Evolutionary conservation across 2,113 vertebrate species (phyloP).

Genomic region (Scomber colias): DNA sequence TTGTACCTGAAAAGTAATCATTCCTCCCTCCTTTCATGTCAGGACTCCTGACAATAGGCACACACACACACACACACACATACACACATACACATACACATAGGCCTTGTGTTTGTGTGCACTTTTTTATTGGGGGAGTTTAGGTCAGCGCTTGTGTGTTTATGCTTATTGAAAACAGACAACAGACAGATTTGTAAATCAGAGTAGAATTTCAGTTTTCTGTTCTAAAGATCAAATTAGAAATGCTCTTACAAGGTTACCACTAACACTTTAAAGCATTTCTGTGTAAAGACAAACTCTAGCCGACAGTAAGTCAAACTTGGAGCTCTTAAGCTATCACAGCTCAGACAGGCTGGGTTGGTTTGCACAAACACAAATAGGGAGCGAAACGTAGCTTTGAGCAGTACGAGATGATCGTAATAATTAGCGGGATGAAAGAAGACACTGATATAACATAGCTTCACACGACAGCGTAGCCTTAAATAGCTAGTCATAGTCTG

Average conservation of each 20-base stretch:
- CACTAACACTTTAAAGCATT: constrained; percentile 4
- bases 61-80: neutral
- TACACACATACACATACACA: neutral
- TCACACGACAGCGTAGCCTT: constrained; percentile 50
- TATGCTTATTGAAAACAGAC: constrained; percentile 11
- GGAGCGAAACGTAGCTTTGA: constrained; percentile 44
- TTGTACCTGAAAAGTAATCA: constrained; percentile 20
- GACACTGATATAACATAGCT: constrained; percentile 44
- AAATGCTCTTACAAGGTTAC: constrained; percentile 9
- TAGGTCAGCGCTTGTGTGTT: neutral
- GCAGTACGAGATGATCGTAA: constrained; percentile 47
- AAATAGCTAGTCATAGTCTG: constrained; percentile 60
- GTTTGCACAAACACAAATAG: constrained; percentile 29
- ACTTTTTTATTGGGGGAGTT: neutral
- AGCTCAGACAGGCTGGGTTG: constrained; percentile 31
- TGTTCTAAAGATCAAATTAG: neutral
- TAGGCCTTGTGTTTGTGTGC: neutral
- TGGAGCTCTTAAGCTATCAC: neutral
- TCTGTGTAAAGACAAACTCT: constrained; percentile 29
- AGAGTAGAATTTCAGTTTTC: constrained; percentile 7
- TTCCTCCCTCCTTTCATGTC: constrained; percentile 49
- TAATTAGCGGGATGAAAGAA: constrained; percentile 65
- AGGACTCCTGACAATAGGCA: neutral
- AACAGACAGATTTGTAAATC: constrained; percentile 38
- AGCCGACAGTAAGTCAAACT: constrained; percentile 38